Evolutionary conservation across 2,888 invertebrate species (phyloP).

Genomic region (Andrena bucephala): DNA sequence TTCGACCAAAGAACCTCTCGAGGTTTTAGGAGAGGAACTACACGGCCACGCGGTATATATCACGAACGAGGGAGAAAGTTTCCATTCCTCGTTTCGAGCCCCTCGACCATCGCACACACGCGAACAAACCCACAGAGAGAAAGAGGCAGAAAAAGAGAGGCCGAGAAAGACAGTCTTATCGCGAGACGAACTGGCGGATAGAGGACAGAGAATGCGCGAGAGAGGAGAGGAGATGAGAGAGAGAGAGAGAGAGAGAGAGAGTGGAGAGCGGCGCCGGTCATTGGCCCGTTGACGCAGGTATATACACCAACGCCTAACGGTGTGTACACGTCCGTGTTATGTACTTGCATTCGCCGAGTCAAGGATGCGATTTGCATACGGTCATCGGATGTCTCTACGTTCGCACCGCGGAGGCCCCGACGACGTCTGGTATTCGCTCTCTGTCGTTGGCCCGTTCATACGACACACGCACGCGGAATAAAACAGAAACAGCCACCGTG

Average conservation of each 20-base stretch:
- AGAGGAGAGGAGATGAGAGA: not conserved
- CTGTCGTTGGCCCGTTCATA: conserved; percentile 62
- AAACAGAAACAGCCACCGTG: conserved; percentile 22
- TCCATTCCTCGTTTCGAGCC: conserved; percentile 63
- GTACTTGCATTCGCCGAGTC: conserved; percentile 71
- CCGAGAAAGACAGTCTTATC: not conserved
- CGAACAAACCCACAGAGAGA: not conserved
- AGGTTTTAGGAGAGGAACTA: conserved; percentile 35
- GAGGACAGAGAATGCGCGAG: not conserved
- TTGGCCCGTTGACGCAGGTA: conserved; percentile 68
- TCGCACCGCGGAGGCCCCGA: conserved; percentile 59
- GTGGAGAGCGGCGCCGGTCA: conserved; percentile 63
- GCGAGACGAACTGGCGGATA: conserved; percentile 9
- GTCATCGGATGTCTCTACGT: conserved; percentile 70
- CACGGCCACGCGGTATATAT: conserved; percentile 56
- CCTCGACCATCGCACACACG: conserved; percentile 11
- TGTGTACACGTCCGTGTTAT: conserved; percentile 67
- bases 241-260: conserved; percentile 7
- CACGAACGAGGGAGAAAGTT: conserved; percentile 70
- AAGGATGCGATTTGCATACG: conserved; percentile 72
- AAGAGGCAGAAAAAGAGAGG: conserved; percentile 7
- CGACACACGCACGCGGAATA: conserved; percentile 58
- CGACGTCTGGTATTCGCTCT: conserved; percentile 62
- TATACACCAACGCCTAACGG: conserved; percentile 69
- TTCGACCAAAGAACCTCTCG: conserved; percentile 24